A percentile compares a stretch with the other conserved stretches of the same genome.
phyloP scores from a whole-genome alignment of 2,797 vertebrate species.

The Neoniphon sammara region DNA sequence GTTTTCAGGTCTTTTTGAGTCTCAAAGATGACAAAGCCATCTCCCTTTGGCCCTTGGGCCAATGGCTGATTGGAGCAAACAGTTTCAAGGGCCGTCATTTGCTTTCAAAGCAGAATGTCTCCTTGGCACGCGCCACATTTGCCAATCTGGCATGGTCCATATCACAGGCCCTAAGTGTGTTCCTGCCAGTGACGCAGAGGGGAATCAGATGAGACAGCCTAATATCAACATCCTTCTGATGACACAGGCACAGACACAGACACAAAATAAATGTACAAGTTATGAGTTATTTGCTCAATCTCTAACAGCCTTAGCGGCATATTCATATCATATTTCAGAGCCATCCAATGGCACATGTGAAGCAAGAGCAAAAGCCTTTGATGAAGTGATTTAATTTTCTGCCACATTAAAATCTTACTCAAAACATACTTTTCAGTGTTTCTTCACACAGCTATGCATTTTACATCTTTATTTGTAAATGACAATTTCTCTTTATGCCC shows the following conservation, averaged over 20 bases:
- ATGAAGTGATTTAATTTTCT: conserved; percentile 59
- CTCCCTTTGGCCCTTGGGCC: conserved; percentile 43
- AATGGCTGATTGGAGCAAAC: conserved; percentile 70
- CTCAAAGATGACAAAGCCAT: conserved; percentile 56
- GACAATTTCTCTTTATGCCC: conserved; percentile 48
- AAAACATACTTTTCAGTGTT: conserved; percentile 62
- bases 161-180: conserved; percentile 43
- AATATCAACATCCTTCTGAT: conserved; percentile 40
- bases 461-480: conserved; percentile 55
- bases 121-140: conserved; percentile 52
- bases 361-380: conserved; percentile 47
- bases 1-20: conserved; percentile 53
- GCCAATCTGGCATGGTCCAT: conserved; percentile 49
- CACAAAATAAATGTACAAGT: conserved; percentile 18
- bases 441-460: conserved; percentile 52
- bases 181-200: conserved; percentile 39
- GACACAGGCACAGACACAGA: conserved; percentile 18
- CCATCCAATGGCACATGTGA: conserved; percentile 31
- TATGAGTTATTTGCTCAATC: conserved; percentile 34
- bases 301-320: conserved; percentile 29
- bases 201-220: conserved; percentile 48
- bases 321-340: conserved; percentile 24
- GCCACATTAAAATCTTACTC: conserved; percentile 51
- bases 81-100: conserved; percentile 50
- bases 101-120: conserved; percentile 58